phyloP scores from a whole-genome alignment of 2,797 vertebrate species.

The Sebastes oblongus region DNA sequence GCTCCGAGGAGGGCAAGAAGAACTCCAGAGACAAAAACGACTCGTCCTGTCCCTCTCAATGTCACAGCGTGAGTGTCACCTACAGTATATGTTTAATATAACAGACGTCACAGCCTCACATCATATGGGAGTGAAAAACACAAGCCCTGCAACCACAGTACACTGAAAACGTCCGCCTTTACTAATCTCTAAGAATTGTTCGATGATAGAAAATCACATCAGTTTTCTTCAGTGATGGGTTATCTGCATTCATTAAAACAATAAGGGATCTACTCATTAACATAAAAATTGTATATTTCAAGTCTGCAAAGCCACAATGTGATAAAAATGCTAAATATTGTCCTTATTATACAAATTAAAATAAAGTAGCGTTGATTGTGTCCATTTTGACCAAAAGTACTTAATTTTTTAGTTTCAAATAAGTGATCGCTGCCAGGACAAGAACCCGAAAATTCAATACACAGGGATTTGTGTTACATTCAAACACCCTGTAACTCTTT shows the following conservation, averaged over 20 bases:
- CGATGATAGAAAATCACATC: neutral
- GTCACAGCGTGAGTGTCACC: conserved; percentile 75
- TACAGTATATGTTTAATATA: neutral
- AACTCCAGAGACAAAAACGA: conserved; percentile 88
- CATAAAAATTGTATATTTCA: neutral
- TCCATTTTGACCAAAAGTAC: neutral
- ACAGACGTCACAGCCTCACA: neutral
- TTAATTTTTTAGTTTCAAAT: neutral
- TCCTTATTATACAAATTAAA: neutral
- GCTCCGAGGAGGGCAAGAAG: conserved; percentile 90
- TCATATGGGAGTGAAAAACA: neutral
- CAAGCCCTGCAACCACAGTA: neutral
- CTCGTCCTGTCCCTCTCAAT: conserved; percentile 83
- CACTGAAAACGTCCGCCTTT: neutral
- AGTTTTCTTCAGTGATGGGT: neutral
- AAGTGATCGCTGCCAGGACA: too few relatives aligned
- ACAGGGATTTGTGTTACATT: neutral
- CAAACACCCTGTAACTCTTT: neutral
- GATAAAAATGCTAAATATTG: neutral
- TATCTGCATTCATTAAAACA: neutral
- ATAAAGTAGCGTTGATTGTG: neutral
- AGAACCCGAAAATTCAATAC: neutral
- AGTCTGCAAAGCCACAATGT: neutral
- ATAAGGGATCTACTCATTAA: neutral
- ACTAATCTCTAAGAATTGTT: neutral